Evolutionary conservation across 2,888 invertebrate genomes (phyloP), one percentile per base, ranked within the genome.

Genomic region (Melanotus villosus): DNA sequence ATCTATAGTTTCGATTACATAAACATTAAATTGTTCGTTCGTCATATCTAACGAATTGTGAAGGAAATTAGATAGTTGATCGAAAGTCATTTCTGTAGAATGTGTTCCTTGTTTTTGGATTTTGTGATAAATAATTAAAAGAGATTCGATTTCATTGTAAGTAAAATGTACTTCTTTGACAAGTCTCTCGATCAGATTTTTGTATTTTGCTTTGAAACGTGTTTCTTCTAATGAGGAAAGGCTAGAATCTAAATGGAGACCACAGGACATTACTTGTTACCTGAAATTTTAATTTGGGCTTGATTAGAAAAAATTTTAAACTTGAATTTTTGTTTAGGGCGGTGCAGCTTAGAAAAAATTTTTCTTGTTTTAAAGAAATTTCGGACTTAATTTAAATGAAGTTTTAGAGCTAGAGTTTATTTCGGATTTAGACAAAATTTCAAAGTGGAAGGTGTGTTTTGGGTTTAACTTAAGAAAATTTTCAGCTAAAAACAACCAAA

Each of bases 141-240:
- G 81, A 81, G 89, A 87, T 81, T 89, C 89, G 23, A 91, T 78
- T 83, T 91, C 91, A 9, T 84, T 86, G 65, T 88, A 88, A 0
- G 84, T 86, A 71, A 92, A 90, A 77, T 88, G 89, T 0, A 88
- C 86, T 60, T 87, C 87, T 76, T 88, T 89, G 62, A 86, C 84
- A 75, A 90, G 85, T 72, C 88, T 87, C 43, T 86, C 84, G 80
- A 91, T 88, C 19, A 88, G 76, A 0, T 83, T 81, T 12, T 88
- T 85, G 74, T 91, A 86, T 76, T 89, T 89, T 71, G 90, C 90
- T 0, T 88, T 85, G 72, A 90, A 90, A 2, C 90, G 85, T 1
- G 89, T 90, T 79, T 91, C 91, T 79, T 90, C 90, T 86, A 90
- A 89, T 58, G 88, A 88, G 77, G 90, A 90, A 75, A 91, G 84